Conservation (phyloP, 23 tunicate genomes). For the Phallusia fumigata region DNA sequence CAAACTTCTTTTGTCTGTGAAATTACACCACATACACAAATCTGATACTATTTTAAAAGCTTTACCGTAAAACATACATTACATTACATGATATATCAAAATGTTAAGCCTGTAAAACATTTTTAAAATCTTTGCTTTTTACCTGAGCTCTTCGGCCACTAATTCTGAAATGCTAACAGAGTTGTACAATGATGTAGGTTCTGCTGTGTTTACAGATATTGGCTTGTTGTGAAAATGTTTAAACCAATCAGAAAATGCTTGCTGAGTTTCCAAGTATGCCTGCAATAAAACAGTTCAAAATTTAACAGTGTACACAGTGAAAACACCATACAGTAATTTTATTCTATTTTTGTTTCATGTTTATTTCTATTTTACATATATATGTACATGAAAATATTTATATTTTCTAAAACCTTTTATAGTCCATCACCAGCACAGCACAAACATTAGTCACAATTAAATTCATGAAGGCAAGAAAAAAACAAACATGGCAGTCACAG, state of each 20-base stretch:
- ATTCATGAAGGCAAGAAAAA: neutral
- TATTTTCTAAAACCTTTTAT: no score
- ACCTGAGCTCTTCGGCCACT: conserved; percentile 84
- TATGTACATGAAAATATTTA: no score
- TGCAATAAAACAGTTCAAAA: conserved; percentile 1
- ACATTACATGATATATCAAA: no score
- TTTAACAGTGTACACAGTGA: neutral
- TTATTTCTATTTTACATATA: no score
- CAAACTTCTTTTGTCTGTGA: conserved; percentile 39
- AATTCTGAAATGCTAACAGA: conserved; percentile 54
- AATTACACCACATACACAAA: neutral
- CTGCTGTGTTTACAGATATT: conserved; percentile 26
- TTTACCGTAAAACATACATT: no score
- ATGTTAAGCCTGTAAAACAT: neutral
- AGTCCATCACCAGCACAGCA: no score
- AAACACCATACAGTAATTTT: no score
- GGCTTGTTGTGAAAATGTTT: conserved; percentile 71
- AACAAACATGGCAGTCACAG: no score
- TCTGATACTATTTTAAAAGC: neutral
- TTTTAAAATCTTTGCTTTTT: neutral
- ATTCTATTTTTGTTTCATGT: no score
- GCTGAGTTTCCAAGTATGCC: conserved; percentile 73
- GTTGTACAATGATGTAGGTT: conserved; percentile 27
- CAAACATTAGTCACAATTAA: no score
- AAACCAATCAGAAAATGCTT: conserved; percentile 79